A percentile compares a stretch with the other conserved stretches of the same genome.
Conservation (phyloP, 2,797 vertebrate species). For the Poeciliopsis gracilis region DNA sequence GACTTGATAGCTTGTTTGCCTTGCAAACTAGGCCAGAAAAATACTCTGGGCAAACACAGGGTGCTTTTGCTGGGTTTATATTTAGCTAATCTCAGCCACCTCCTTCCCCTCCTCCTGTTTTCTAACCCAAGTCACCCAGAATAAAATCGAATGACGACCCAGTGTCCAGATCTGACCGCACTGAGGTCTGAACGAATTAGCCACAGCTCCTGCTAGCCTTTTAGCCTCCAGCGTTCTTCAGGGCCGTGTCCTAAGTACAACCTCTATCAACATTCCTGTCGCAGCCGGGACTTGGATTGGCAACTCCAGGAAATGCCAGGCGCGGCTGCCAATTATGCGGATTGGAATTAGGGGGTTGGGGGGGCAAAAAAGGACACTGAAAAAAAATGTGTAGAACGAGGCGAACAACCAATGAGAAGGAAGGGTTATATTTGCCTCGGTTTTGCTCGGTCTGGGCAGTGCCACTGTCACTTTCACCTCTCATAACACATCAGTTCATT, state of each 20-base stretch:
- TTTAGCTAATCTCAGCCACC: constrained; percentile 51
- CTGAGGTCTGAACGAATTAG: constrained; percentile 55
- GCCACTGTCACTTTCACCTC: background rate
- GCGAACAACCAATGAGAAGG: background rate
- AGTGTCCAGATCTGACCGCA: constrained; percentile 64
- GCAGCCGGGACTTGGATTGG: background rate
- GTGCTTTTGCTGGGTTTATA: constrained; percentile 59
- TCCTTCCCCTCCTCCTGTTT: constrained; percentile 48
- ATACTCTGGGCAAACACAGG: background rate
- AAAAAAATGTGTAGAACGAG: background rate
- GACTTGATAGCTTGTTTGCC: constrained; percentile 7
- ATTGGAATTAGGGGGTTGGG: background rate
- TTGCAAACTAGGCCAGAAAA: constrained; percentile 10
- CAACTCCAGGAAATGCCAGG: background rate
- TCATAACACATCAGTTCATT: background rate
- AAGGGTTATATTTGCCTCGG: background rate
- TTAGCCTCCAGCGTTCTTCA: constrained; percentile 34
- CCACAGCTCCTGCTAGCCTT: constrained; percentile 56
- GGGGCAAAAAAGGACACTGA: background rate
- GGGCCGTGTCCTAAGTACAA: constrained; percentile 51
- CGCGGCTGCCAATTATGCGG: background rate
- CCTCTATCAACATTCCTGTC: constrained; percentile 47
- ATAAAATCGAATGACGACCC: constrained; percentile 77
- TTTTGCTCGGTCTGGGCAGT: background rate
- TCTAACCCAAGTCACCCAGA: constrained; percentile 68